These are phyloP conservation scores for Oceanodroma tethys DNA, from an alignment of 2,113 vertebrate species.

Conservation along the genomic window DNA sequence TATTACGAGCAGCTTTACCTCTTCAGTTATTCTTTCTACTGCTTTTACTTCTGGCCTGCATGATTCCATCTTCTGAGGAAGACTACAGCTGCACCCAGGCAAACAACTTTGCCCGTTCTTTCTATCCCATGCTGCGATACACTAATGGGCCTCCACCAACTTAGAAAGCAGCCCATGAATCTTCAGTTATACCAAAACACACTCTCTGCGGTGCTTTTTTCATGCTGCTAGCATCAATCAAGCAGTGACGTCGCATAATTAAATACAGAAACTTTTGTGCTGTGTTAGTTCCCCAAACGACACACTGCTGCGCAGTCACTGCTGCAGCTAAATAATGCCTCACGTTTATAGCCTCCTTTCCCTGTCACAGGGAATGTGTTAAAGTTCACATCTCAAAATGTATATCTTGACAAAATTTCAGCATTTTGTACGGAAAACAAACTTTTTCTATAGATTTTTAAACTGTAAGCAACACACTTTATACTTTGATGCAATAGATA, in stretches of 20 bases:
- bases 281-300: background rate
- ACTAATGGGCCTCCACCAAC: constrained; percentile 92
- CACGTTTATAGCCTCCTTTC: background rate
- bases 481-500: constrained; percentile 36
- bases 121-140: constrained; percentile 91
- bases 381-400: background rate
- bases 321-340: background rate
- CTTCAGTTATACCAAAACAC: background rate
- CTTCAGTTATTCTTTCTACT: constrained; percentile 84
- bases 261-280: background rate
- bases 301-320: background rate
- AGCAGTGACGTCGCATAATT: background rate
- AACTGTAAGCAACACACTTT: constrained; percentile 23
- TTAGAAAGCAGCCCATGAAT: background rate
- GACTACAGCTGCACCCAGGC: constrained; percentile 84
- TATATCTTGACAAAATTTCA: constrained; percentile 9
- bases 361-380: background rate
- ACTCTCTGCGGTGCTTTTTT: background rate
- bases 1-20: constrained; percentile 83
- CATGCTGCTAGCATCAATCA: background rate
- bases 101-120: constrained; percentile 93
- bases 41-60: constrained; percentile 82
- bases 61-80: constrained; percentile 82
- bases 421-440: constrained; percentile 27
- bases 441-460: constrained; percentile 53